phyloP scores from a whole-genome alignment of 2,113 vertebrate species.

The Hippocampus abdominalis region DNA sequence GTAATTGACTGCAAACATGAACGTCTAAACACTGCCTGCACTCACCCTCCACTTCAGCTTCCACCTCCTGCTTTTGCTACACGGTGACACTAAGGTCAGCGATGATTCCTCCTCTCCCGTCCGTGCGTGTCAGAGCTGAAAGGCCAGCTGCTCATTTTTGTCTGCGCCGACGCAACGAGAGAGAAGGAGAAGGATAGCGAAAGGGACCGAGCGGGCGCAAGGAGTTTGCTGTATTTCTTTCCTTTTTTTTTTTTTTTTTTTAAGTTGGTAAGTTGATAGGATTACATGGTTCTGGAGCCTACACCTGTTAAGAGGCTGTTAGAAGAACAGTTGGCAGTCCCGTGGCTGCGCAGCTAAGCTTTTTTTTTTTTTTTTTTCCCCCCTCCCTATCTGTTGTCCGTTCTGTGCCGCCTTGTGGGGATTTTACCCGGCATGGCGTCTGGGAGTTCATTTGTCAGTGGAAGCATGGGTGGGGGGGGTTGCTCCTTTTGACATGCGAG shows the following conservation, averaged over 20 bases:
- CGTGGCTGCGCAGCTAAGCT: slow-evolving; percentile 60
- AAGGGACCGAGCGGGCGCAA: slow-evolving; percentile 23
- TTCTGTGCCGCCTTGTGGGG: slow-evolving; percentile 49
- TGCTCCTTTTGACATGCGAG: slow-evolving; percentile 43
- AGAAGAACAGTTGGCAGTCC: slow-evolving; percentile 76
- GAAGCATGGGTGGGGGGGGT: slow-evolving; percentile 12
- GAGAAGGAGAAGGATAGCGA: slow-evolving; percentile 41
- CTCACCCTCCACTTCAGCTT: slow-evolving; percentile 49
- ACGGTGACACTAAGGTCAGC: slow-evolving; percentile 6
- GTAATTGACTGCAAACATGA: slow-evolving; percentile 78
- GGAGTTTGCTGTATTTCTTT: slow-evolving; percentile 70
- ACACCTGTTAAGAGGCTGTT: slow-evolving; percentile 81
- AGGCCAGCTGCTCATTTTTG: slow-evolving; percentile 80
- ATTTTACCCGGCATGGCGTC: slow-evolving; percentile 55
- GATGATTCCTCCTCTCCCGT: slow-evolving; percentile 56
- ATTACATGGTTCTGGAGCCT: slow-evolving; percentile 76
- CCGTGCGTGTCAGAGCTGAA: slow-evolving; percentile 80
- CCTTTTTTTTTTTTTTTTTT: slow-evolving; percentile 43
- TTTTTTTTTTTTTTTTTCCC: slow-evolving; percentile 31
- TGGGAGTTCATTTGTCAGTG: slow-evolving; percentile 34
- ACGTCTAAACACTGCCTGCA: slow-evolving; percentile 63
- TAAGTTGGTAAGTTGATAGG: slow-evolving; percentile 78
- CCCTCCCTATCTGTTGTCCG: slow-evolving; percentile 32
- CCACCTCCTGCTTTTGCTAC: slow-evolving; percentile 30
- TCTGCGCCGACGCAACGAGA: slow-evolving; percentile 66